Conservation (phyloP, 2,797 vertebrate genomes). For the Harpagifer antarcticus region DNA sequence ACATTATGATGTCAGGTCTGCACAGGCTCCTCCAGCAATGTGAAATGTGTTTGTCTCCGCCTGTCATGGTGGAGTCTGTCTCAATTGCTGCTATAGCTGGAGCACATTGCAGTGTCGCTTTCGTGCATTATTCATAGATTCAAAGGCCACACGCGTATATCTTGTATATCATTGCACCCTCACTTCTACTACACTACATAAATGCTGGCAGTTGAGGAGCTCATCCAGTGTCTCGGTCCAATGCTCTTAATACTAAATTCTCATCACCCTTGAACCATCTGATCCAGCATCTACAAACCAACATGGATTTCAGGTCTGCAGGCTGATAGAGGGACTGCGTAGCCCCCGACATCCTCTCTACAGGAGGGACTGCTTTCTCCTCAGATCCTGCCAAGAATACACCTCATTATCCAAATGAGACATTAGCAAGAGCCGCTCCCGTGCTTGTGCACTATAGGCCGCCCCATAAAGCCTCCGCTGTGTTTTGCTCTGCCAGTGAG, state of each 20-base stretch:
- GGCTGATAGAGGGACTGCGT: slow-evolving; percentile 45
- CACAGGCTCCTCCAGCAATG: slow-evolving; percentile 69
- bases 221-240: slow-evolving; percentile 11
- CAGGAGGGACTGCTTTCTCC: slow-evolving; percentile 57
- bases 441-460: slow-evolving; percentile 48
- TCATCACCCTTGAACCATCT: slow-evolving; percentile 44
- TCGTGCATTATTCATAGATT: slow-evolving; percentile 79
- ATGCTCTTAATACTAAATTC: slow-evolving; percentile 10
- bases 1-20: slow-evolving; percentile 73
- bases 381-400: slow-evolving; percentile 72
- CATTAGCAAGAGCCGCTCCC: slow-evolving; percentile 75
- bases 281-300: slow-evolving; percentile 31
- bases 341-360: slow-evolving; percentile 43
- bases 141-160: slow-evolving; percentile 68
- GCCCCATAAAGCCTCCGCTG: slow-evolving; percentile 60
- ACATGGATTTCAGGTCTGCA: slow-evolving; percentile 21
- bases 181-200: slow-evolving; percentile 43
- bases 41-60: slow-evolving; percentile 81
- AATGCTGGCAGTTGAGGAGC: slow-evolving; percentile 56
- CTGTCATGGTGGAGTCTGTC: slow-evolving; percentile 72
- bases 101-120: slow-evolving; percentile 42
- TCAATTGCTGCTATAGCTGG: slow-evolving; percentile 64
- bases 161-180: slow-evolving; percentile 74
- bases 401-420: slow-evolving; percentile 86
- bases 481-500: slow-evolving; percentile 47